Conservation (phyloP, 2,113 vertebrate species). For the Cyphomyrus plagiostoma region DNA sequence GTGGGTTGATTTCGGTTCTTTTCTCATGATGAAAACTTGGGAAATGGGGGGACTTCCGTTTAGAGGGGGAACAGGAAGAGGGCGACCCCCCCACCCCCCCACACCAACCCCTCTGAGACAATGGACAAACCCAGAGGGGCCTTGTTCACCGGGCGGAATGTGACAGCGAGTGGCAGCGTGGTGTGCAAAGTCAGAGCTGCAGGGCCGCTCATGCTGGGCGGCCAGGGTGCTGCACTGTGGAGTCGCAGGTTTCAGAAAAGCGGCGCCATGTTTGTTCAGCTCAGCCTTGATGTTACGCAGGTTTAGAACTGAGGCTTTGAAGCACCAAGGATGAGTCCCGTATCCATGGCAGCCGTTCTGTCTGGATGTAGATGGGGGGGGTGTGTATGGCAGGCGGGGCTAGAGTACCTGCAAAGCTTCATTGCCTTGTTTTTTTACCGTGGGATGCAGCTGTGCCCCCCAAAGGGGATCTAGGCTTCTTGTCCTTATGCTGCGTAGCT, state of each 20-base stretch:
- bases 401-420: not conserved
- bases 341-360: conserved; percentile 21
- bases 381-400: not conserved
- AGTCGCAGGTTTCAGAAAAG: not conserved
- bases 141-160: not conserved
- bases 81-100: conserved; percentile 25
- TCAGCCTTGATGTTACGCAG: not conserved
- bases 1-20: not conserved
- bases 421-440: not conserved
- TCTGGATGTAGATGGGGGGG: conserved; percentile 35
- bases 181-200: not conserved
- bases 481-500: not conserved
- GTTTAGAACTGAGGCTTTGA: not conserved
- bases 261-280: not conserved
- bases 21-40: conserved; percentile 34
- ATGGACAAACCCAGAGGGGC: not conserved
- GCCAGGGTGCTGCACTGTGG: not conserved
- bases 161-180: not conserved
- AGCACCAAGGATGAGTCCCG: not conserved
- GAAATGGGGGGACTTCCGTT: conserved; percentile 70
- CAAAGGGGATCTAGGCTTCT: not conserved
- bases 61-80: conserved; percentile 78
- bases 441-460: not conserved
- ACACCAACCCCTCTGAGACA: conserved; percentile 14
- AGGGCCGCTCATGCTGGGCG: not conserved